Base-by-base conservation (phyloP, 2,888 invertebrate species). In the Apeira syringaria region DNA sequence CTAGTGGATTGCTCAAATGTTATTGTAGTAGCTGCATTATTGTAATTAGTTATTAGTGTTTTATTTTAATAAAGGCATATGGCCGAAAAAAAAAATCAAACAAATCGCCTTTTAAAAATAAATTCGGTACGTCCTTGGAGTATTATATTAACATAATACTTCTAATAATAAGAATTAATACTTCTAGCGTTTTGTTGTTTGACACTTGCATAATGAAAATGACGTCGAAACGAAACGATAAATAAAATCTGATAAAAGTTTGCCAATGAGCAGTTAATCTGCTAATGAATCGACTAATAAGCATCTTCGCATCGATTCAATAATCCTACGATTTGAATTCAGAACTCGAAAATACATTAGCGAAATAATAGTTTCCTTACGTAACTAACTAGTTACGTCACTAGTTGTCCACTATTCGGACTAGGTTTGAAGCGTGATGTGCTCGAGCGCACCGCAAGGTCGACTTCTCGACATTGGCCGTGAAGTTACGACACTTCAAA, bases 391-490 rank as follows among this genome's bases (percentile, higher is more conserved):
- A 55, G 67, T 85, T 86, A 84, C 72, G 75, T 82, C 87, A 83
- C 63, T 60, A 68, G 62, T 59, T 62, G 70, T 57, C 70, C 67
- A 78, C 61, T 74, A 73, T 80, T 84, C 64, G 74, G 78, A 46
- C 61, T 61, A 68, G 68, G 71, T 57, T 66, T 63, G 59, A 58
- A 56, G 66, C 58, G 64, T 74, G 81, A 75, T 79, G 74, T 80
- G 84, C 70, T 79, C 67, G 74, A 74, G 63, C 68, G 76, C 69
- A 67, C 66, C 58, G 58, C 89, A 88, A 89, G 88, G 89, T 64
- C 87, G 74, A 57, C 75, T 64, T 61, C 69, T 80, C 84, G 89
- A 82, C 88, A 88, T 88, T 89, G 88, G 82, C 88, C 89, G 83
- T 88, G 81, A 80, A 76, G 75, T 75, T 73, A 78, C 77, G 68